A percentile compares a stretch with the other conserved stretches of the same genome.
These are phyloP conservation scores for Helobdella robusta DNA, from an alignment of 2,888 invertebrate genomes.

Conservation along the genomic window DNA sequence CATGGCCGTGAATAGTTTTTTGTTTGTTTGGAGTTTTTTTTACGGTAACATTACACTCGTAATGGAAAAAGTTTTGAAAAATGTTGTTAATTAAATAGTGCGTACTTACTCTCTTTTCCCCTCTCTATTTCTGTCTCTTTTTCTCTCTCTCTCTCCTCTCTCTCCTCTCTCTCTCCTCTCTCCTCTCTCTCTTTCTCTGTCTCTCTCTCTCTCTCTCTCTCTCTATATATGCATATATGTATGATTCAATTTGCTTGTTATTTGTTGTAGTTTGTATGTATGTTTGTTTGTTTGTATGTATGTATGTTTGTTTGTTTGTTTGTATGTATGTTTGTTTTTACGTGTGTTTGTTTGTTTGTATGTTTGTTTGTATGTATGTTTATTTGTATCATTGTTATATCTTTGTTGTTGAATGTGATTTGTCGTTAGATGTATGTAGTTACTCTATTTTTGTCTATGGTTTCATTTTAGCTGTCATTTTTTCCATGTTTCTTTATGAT, in stretches of 20 bases:
- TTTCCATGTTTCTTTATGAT: no score
- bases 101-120: constrained; percentile 26
- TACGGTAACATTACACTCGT: no score
- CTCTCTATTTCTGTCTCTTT: constrained; percentile 26
- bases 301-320: neutral
- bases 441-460: no score
- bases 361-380: neutral
- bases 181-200: constrained; percentile 22
- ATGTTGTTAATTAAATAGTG: no score
- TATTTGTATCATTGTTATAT: neutral
- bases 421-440: no score
- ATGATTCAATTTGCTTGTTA: neutral
- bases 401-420: neutral
- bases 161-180: constrained; percentile 20
- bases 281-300: neutral
- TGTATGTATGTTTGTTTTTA: neutral
- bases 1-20: no score
- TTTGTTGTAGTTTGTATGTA: neutral
- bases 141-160: constrained; percentile 8
- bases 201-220: constrained; percentile 22
- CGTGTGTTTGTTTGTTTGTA: neutral
- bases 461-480: no score
- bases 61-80: no score
- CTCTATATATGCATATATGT: constrained; percentile 13
- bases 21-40: no score